Evolutionary conservation across 2,888 invertebrate species (phyloP), one percentile per base, ranked within the genome.

Genomic region (Boloria selene): DNA sequence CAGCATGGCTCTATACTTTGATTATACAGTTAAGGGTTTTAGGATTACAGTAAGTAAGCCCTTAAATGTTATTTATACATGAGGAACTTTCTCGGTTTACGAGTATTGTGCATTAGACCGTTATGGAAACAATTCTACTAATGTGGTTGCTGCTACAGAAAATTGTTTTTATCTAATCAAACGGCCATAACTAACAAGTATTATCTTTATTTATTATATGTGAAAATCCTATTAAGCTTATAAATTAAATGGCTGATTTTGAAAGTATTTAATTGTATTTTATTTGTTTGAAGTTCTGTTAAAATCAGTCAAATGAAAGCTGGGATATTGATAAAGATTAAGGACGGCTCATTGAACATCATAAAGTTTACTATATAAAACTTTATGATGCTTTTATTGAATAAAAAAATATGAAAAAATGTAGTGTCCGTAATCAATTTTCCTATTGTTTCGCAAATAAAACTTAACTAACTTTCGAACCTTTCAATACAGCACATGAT

Each of bases 1-100:
- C 31, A 49, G 56, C 50, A 16, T 26, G 54, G 26, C 13, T 22
- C 16, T 58, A 55, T 31, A 63, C 64, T 60, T 62, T 50, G 64
- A 63, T 63, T 72, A 71, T 56, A 51, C 56, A 63, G 45, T 47
- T 62, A 54, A 54, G 18, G 50, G 55, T 56, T 63, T 63, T 22
- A 22, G 52, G 58, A 45, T 64, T 58, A 64, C 51, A 51, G 42
- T 50, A 58, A 51, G 63, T 47, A 51, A 52, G 51, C 58, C 31
- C 64, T 58, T 64, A 64, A 64, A 52, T 38, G 56, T 51, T 51
- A 64, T 51, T 64, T 64, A 64, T 64, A 51, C 58, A 64, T 52
- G 58, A 58, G 55, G 64, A 58, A 64, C 42, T 64, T 58, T 45
- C 56, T 58, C 56, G 52, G 58, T 64, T 64, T 58, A 64, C 64